Conservation (phyloP, 2,797 vertebrate genomes). For the Acrocephalus scirpaceus region DNA sequence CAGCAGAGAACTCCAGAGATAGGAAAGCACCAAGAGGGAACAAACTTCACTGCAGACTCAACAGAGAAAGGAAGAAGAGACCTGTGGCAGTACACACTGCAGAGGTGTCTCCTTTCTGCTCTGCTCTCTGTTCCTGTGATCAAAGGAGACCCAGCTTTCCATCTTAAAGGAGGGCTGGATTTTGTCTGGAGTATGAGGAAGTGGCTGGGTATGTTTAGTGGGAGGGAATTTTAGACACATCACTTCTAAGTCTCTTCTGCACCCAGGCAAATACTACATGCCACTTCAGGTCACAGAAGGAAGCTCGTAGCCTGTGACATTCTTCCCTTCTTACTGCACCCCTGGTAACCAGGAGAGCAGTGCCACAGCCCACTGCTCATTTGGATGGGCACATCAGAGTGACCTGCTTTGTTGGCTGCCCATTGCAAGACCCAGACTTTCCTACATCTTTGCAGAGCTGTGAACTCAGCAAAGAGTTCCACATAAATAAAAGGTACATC, state of each 20-base stretch:
- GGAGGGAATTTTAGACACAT: conserved; percentile 34
- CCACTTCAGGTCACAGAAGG: background rate
- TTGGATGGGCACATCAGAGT: background rate
- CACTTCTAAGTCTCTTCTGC: background rate
- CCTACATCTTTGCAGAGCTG: background rate
- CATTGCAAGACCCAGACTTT: background rate
- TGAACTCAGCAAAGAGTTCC: background rate
- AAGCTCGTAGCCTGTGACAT: background rate
- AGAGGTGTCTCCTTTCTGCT: conserved; percentile 38
- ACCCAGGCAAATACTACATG: background rate
- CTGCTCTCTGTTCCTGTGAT: conserved; percentile 54
- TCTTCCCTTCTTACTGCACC: background rate
- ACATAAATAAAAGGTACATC: background rate
- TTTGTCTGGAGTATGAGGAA: conserved; percentile 59
- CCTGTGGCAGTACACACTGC: background rate
- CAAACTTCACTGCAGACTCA: conserved; percentile 2
- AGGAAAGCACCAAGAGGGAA: background rate
- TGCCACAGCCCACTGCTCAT: background rate
- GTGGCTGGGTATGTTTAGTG: conserved; percentile 23
- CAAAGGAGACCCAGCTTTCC: conserved; percentile 57
- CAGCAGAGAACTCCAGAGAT: background rate
- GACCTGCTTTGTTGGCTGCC: background rate
- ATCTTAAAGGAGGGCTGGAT: conserved; percentile 47
- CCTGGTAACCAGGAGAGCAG: background rate
- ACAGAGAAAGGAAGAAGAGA: background rate